phyloP scores from a whole-genome alignment of 2,888 invertebrate species.

The Drosophila pseudotakahashii region DNA sequence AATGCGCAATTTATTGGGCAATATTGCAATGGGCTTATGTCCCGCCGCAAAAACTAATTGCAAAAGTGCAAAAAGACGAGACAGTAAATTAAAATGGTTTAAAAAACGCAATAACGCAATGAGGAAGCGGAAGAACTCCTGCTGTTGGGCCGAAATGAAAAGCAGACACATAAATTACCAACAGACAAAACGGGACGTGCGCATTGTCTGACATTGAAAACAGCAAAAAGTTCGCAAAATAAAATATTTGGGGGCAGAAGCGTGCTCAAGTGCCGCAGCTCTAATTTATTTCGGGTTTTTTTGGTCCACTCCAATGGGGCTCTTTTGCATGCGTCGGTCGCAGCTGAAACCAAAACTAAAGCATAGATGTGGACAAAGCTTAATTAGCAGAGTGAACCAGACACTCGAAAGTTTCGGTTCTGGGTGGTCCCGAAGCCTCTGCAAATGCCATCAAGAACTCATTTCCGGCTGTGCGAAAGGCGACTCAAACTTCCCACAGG shows the following conservation, averaged over 20 bases:
- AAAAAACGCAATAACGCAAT: constrained; percentile 2
- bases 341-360: constrained; percentile 29
- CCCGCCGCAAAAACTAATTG: constrained; percentile 52
- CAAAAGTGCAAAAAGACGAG: constrained; percentile 21
- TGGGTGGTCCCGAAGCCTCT: constrained; percentile 29
- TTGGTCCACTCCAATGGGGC: constrained; percentile 20
- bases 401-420: constrained; percentile 53
- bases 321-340: constrained; percentile 30
- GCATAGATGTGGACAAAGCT: constrained; percentile 22
- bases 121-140: constrained; percentile 5
- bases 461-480: constrained; percentile 59
- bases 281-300: constrained; percentile 60
- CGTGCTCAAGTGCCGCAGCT: constrained; percentile 61
- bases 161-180: constrained; percentile 73
- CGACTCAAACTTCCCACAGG: constrained; percentile 39
- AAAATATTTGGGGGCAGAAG: constrained; percentile 21
- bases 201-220: constrained; percentile 66
- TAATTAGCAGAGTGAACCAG: constrained; percentile 60
- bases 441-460: constrained; percentile 68
- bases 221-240: constrained; percentile 31
- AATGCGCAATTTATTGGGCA: constrained; percentile 59
- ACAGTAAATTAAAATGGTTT: constrained; percentile 25
- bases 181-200: constrained; percentile 56
- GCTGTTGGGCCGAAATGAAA: constrained; percentile 47
- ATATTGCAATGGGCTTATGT: constrained; percentile 42